Evolutionary conservation across 2,797 vertebrate species (phyloP).

Genomic region (Dermochelys coriacea): DNA sequence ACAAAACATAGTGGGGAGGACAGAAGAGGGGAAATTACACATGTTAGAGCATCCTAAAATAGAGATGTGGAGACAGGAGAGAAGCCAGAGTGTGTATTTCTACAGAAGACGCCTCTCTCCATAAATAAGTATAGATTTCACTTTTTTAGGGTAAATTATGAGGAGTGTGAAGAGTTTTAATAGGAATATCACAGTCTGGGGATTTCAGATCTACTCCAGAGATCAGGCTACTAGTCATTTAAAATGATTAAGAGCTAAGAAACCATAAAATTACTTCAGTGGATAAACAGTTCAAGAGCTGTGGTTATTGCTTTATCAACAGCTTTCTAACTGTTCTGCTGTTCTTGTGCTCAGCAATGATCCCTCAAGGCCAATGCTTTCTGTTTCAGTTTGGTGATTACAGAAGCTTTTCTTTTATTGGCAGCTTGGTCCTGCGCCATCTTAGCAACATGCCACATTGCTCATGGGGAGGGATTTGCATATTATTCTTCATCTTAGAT

Average conservation of each 20-base stretch:
- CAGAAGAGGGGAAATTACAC: not conserved
- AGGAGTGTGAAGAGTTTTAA: not conserved
- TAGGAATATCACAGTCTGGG: not conserved
- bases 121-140: not conserved
- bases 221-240: conserved; percentile 28
- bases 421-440: not conserved
- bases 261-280: conserved; percentile 40
- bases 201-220: conserved; percentile 41
- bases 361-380: not conserved
- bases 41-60: not conserved
- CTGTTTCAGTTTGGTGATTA: not conserved
- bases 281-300: conserved; percentile 31
- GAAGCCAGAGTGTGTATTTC: not conserved
- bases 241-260: conserved; percentile 42
- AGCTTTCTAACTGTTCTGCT: not conserved
- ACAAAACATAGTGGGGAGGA: not conserved
- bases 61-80: not conserved
- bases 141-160: not conserved
- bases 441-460: accelerated
- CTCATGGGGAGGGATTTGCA: not conserved
- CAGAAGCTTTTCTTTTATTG: not conserved
- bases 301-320: not conserved
- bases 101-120: not conserved
- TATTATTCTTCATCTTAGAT: not conserved
- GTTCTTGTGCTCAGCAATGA: not conserved